Evolutionary conservation across 1,140 invertebrate genomes (phyloP).

Genomic region (Drosophila auraria): DNA sequence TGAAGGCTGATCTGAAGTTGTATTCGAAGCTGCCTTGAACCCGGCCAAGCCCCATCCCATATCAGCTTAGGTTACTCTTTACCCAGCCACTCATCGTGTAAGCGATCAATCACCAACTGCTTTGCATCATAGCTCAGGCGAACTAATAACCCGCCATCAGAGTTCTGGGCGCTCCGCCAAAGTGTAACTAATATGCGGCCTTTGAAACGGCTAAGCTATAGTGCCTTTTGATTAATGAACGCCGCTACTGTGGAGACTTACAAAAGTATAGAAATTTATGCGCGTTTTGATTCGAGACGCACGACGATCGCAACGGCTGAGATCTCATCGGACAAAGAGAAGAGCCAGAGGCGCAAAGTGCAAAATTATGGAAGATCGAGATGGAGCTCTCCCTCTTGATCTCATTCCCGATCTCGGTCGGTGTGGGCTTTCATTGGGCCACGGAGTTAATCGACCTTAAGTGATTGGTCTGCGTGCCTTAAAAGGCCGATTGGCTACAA

Average conservation of each 20-base stretch:
- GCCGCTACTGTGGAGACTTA: slow-evolving; percentile 71
- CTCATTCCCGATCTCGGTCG: slow-evolving; percentile 9
- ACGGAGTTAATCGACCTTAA: slow-evolving; percentile 64
- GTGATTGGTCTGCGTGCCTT: slow-evolving; percentile 52
- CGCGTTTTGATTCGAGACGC: slow-evolving; percentile 67
- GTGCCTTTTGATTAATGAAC: slow-evolving; percentile 76
- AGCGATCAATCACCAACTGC: slow-evolving; percentile 46
- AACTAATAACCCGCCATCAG: slow-evolving; percentile 55
- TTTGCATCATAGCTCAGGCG: slow-evolving; percentile 49
- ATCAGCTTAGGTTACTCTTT: slow-evolving; percentile 22
- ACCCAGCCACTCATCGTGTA: slow-evolving; percentile 33
- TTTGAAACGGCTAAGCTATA: slow-evolving; percentile 24
- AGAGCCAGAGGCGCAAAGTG: slow-evolving; percentile 46
- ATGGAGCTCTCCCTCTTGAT: slow-evolving; percentile 31
- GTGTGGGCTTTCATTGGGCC: slow-evolving; percentile 29
- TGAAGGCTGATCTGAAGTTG: slow-evolving; percentile 11
- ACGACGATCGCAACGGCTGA: slow-evolving; percentile 40
- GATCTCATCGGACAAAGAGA: slow-evolving; percentile 16
- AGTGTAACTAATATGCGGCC: slow-evolving; percentile 76
- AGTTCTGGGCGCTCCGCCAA: slow-evolving; percentile 35
- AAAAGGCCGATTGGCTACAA: slow-evolving; percentile 52
- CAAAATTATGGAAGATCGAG: slow-evolving; percentile 52
- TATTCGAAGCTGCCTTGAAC: slow-evolving; percentile 28
- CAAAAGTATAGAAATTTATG: slow-evolving; percentile 64
- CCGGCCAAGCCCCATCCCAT: slow-evolving; percentile 19